Conservation (phyloP, 2,888 invertebrate genomes). For the Xestobium rufovillosum region DNA sequence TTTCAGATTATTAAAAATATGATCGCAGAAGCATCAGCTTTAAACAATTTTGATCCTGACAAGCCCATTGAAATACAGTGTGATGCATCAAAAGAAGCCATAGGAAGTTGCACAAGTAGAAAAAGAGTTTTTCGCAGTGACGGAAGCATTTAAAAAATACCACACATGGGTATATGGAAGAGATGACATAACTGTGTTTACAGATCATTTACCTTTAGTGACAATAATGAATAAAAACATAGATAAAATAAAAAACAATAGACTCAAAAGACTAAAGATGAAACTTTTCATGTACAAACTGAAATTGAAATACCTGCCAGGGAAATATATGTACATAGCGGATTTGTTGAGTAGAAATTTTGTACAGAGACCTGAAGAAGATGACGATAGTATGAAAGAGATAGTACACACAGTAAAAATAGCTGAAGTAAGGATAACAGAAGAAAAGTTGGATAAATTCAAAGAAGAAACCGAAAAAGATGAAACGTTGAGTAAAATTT, state of each 20-base stretch:
- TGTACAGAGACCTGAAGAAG: slow-evolving; percentile 10
- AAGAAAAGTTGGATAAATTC: slow-evolving; percentile 18
- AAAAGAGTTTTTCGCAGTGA: slow-evolving; percentile 32
- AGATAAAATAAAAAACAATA: slow-evolving; percentile 10
- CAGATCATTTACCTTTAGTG: slow-evolving; percentile 13
- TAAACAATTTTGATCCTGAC: too few species aligned
- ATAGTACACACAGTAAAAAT: slow-evolving; percentile 12
- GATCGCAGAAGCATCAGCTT: too few species aligned
- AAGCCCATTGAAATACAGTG: too few species aligned
- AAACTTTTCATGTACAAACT: slow-evolving; percentile 21
- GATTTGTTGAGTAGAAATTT: slow-evolving; percentile 17
- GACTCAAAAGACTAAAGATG: slow-evolving; percentile 23
- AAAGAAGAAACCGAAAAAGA: slow-evolving; percentile 16
- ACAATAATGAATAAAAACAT: slow-evolving; percentile 24
- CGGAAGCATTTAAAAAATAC: slow-evolving; percentile 28
- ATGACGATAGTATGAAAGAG: slow-evolving; percentile 15
- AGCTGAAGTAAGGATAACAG: slow-evolving; percentile 19
- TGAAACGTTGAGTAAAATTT: slow-evolving; percentile 12
- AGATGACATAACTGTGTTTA: slow-evolving; percentile 22
- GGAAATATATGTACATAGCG: slow-evolving; percentile 23
- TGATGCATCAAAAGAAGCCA: slow-evolving; percentile 17
- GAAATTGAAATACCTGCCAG: slow-evolving; percentile 20
- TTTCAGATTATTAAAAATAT: too few species aligned
- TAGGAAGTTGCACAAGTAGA: slow-evolving; percentile 31
- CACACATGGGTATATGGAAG: slow-evolving; percentile 30